Percentiles rank a stretch among this genome's conserved stretches.
phyloP scores from a whole-genome alignment of 1,140 invertebrate genomes.

The Drosophila subpulchrella region DNA sequence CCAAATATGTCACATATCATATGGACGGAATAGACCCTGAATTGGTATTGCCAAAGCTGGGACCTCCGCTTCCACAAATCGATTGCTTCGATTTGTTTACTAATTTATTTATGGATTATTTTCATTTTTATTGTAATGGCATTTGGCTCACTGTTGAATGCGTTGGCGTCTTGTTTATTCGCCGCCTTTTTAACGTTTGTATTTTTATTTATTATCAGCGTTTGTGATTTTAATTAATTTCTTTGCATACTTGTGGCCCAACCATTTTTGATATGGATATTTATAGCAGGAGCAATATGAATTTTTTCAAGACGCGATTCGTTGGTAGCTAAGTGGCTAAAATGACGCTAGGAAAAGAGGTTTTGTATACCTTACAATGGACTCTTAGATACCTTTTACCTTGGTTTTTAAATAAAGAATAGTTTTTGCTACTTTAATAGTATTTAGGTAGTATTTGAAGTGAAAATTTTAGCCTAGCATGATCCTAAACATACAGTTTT shows the following conservation, averaged over 20 bases:
- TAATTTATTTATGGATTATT: conserved; percentile 79
- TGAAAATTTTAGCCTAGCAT: no score
- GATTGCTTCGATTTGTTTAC: conserved; percentile 50
- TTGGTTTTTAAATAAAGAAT: no score
- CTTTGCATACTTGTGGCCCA: conserved; percentile 30
- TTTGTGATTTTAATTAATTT: conserved; percentile 81
- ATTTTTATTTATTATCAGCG: conserved; percentile 66
- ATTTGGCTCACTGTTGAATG: conserved; percentile 53
- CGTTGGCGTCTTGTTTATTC: conserved; percentile 42
- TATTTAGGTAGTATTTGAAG: no score
- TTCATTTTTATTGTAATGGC: conserved; percentile 71
- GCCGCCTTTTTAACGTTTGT: conserved; percentile 23
- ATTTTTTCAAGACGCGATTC: conserved; percentile 9
- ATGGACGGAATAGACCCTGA: conserved; percentile 24
- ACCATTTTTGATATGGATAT: conserved; percentile 37
- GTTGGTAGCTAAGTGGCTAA: conserved; percentile 18
- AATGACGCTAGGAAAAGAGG: conserved; percentile 13
- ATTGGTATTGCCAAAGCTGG: conserved; percentile 25
- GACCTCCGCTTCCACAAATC: not conserved
- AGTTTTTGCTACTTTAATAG: no score
- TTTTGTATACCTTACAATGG: not conserved
- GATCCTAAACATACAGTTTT: no score
- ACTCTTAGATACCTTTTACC: not conserved
- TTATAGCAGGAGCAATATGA: conserved; percentile 23
- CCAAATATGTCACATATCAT: conserved; percentile 32